Evolutionary conservation across 2,888 invertebrate species (phyloP), one percentile per base, ranked within the genome.

Genomic region (Tromatobia lineatoria): DNA sequence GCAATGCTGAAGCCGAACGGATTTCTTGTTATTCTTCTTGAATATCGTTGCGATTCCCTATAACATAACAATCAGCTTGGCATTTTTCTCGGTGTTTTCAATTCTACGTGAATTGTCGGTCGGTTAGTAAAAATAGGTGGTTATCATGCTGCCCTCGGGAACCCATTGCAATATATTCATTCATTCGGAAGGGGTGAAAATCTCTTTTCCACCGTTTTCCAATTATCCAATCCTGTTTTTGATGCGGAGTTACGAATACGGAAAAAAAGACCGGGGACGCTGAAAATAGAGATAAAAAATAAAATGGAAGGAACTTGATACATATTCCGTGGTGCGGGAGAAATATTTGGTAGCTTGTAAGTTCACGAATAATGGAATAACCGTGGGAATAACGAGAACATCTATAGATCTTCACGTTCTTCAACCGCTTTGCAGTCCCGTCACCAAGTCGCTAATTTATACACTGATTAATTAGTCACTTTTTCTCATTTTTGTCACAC

Each of bases 201-300:
- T 71, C 54, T 54, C 71, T 57, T 8, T 34, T 42, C 42, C 54
- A 10, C 38, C 38, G 42, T 57, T 71, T 54, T 73, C 57, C 57
- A 59, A 73, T 73, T 73, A 73, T 59, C 42, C 71, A 42, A 64
- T 64, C 34, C 38, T 38, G 7, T 25, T 64, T 64, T 64, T 64
- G 11, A 57, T 13, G 23, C 52, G n/a, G 13, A 45, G 42, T 54
- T n/a, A 71, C 54, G 54, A 57, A 71, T 42, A 42, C 71, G 34
- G 34, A 8, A 2, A 18, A 34, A 61, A 71, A 57, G 57, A 3
- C 42, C 45, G 10, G 57, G 20, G 64, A 23, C 71, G 57, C 8
- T 71, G 57, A 59, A 57, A 64, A 64, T 57, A 45, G 57, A 69
- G 29, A 25, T 18, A 25, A 47, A 50, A 45, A 13, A 57, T 70